Base-by-base conservation (phyloP, 2,113 vertebrate species). In the Hippoglossus stenolepis region DNA sequence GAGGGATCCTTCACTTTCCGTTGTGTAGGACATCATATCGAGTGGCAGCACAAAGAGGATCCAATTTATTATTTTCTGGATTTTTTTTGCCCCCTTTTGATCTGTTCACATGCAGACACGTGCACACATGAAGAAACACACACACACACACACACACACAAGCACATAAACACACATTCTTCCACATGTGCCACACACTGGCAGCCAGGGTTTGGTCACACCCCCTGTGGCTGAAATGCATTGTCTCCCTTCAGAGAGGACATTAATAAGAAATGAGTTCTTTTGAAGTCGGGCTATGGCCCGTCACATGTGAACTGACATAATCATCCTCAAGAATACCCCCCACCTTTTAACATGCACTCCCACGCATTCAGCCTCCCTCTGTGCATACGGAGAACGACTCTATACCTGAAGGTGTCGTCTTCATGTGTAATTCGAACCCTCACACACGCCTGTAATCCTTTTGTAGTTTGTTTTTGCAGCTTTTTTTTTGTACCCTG, bases 231-330 rank as follows among this genome's bases (percentile, higher is more conserved):
- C 13, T 65, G 23, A 73, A 70, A 73, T 66, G 31, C 53, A 70
- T 81, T 77, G 83, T 88, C 68, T 85, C 68, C 58, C 54, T 62
- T 77, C 72, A 86, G 54, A 82, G 73, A 15, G 53, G 72, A 79
- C 75, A 70, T 91, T 87, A 90, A 92, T 89, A 91, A 89, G 77
- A 65, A 67, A 87, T 82, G 75, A 88, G 66, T 57, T 40, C 69
- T 68, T 91, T 79, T 89, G 87, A 93, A 85, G 82, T 68, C 2
- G 58, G 38, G 43, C 82, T 57, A 31, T 83, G 70, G 70, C 69
- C 74, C 84, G 82, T 80, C 78, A 87, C 53, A 89, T 77, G 59
- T 60, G 60, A 87, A 81, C 73, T 86, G 89, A 93, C 85, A 90
- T 81, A 28, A 87, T 90, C 85, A 87, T 87, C 75, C 72, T 66